Conservation (phyloP, 2,888 invertebrate genomes). For the Oligia latruncula region DNA sequence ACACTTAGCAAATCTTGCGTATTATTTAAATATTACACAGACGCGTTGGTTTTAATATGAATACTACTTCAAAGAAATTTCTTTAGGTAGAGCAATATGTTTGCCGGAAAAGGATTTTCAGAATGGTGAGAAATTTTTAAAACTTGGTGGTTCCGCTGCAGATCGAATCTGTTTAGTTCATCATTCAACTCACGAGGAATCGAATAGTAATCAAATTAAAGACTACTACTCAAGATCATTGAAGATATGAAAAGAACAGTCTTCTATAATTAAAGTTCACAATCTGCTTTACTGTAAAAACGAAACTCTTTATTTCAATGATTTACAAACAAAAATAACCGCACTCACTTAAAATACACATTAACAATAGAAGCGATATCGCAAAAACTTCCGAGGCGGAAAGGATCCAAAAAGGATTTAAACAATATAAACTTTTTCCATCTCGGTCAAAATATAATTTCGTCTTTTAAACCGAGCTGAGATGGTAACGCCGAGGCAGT, state of each 20-base stretch:
- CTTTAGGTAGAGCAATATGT: background rate
- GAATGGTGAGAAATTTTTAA: background rate
- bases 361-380: constrained; percentile 28
- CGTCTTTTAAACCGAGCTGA: constrained; percentile 61
- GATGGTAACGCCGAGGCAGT: constrained; percentile 63
- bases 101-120: background rate
- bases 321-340: background rate
- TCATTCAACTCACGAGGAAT: background rate
- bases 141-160: background rate
- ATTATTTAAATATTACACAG: constrained; percentile 20
- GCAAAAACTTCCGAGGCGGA: constrained; percentile 37
- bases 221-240: background rate
- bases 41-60: constrained; percentile 19
- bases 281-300: background rate
- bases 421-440: constrained; percentile 74
- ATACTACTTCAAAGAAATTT: background rate
- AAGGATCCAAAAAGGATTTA: constrained; percentile 62
- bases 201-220: too few relatives aligned
- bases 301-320: background rate
- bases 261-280: background rate
- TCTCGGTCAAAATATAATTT: constrained; percentile 75
- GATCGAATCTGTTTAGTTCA: background rate
- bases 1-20: constrained; percentile 21
- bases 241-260: background rate
- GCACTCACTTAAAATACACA: constrained; percentile 12